Conservation (phyloP, 2,113 vertebrate genomes). For the Noctilio leporinus region DNA sequence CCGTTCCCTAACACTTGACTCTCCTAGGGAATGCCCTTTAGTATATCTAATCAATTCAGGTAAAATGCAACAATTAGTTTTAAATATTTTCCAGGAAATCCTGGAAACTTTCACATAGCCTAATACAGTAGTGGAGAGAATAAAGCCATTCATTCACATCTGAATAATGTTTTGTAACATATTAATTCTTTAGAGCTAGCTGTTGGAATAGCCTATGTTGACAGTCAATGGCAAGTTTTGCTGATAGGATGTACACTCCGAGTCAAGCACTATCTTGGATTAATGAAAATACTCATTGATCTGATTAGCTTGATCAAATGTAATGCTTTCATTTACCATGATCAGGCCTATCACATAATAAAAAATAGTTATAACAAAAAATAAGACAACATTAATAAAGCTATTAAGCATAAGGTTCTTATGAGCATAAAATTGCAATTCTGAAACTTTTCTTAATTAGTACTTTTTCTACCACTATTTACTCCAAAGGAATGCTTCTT, state of each 20-base stretch:
- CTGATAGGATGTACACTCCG: background rate
- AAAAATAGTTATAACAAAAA: slow-evolving; percentile 19
- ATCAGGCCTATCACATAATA: background rate
- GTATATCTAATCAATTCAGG: background rate
- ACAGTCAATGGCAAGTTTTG: background rate
- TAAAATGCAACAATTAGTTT: slow-evolving; percentile 3
- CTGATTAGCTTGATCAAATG: background rate
- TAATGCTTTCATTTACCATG: background rate
- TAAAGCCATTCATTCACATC: background rate
- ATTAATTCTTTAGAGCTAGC: background rate
- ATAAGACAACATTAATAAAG: slow-evolving; percentile 12
- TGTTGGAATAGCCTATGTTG: background rate
- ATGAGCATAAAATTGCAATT: background rate
- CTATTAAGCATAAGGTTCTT: slow-evolving; percentile 11
- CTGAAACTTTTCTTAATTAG: background rate
- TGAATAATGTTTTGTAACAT: background rate
- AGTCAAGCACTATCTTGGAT: background rate
- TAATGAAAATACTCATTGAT: slow-evolving; percentile 28
- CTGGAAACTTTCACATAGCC: background rate
- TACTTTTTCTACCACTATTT: background rate
- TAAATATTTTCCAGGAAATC: background rate
- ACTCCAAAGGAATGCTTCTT: background rate
- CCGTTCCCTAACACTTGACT: background rate
- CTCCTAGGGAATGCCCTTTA: background rate
- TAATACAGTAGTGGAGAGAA: background rate